Evolutionary conservation across 64 coral and sea anemone genomes (phyloP), one percentile per base, ranked within the genome.

Genomic region (Catalaphyllia jardinei): DNA sequence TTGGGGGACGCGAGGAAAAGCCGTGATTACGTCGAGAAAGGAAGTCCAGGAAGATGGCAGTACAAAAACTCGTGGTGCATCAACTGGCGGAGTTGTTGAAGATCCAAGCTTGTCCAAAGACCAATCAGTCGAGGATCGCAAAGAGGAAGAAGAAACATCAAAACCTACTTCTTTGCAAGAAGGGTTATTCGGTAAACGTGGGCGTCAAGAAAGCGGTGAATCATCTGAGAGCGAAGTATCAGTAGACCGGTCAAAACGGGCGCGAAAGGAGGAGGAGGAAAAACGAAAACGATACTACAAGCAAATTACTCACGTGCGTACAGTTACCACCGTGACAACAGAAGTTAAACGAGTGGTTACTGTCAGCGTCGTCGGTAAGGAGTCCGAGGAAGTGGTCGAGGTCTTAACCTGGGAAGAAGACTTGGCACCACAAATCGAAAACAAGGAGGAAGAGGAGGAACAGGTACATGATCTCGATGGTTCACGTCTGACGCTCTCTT

Each of bases 391-490:
- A 24, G 86, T 88, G 20, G 86, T 77, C 18, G 18, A 74, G 16
- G 86, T 75, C 22, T 24, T 88, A 22, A 88, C 72, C 10, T 88
- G 35, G 33, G 86, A 88, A 74, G 86, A 88, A 22, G 74, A 88
- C 22, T 52, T 27, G 20, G 20, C 30, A 10, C 86, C 72, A n/a
- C 42, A 59, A 18, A 16, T 76, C 0, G 86, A 88, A 17, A 88
- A 29, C 30, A 14, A 60, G 29, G 86, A 75, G 31, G 72, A 88
- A 24, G 72, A 76, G 31, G 76, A 88, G 2, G 86, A 88, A 24
- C 71, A 76, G 42, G 86, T 88, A 5, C 2, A 31, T 75, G 52
- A 76, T 14, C 33, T 49, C 35, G 63, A 50, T 27, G 81, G 81
- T 8, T 85, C 62, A 3, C 81, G 81, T 22, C 22, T 30, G n/a